phyloP scores from a whole-genome alignment of 2,797 vertebrate genomes.

The Lepus oiostolus region DNA sequence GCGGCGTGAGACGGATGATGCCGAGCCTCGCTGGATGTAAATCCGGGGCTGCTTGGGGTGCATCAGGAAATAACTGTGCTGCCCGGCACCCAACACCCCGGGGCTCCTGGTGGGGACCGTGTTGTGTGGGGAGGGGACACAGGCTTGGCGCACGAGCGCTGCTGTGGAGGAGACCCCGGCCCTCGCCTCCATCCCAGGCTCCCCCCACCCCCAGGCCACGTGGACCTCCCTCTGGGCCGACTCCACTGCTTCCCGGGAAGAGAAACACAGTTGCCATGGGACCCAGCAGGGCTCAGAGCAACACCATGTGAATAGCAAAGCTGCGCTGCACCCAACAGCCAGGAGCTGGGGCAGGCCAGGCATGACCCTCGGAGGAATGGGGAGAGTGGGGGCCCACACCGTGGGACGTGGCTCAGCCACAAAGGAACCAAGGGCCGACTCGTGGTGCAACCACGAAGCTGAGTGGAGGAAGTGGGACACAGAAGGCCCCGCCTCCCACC shows the following conservation, averaged over 20 bases:
- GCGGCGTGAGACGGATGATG: slow-evolving; percentile 51
- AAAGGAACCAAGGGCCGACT: no score
- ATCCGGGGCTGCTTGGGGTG: slow-evolving; percentile 1
- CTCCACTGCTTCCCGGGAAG: no score
- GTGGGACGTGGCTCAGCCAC: no score
- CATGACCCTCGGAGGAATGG: no score
- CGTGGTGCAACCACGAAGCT: no score
- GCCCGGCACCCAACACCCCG: no score
- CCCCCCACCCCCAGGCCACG: not conserved
- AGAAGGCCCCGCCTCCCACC: no score
- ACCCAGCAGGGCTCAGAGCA: not conserved
- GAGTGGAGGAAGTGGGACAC: no score
- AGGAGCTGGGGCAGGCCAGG: no score
- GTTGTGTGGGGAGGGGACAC: accelerated
- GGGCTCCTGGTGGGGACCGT: accelerated
- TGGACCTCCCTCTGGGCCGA: not conserved
- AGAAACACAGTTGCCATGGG: accelerated
- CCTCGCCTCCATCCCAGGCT: accelerated
- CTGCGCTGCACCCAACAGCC: no score
- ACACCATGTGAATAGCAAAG: no score
- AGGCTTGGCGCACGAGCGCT: accelerated
- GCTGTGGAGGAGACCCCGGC: not conserved
- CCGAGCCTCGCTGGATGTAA: slow-evolving; percentile 64
- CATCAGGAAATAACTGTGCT: not conserved
- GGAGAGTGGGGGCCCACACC: no score